Base-by-base conservation (phyloP, 2,888 invertebrate species). In the Oscheius onirici region DNA sequence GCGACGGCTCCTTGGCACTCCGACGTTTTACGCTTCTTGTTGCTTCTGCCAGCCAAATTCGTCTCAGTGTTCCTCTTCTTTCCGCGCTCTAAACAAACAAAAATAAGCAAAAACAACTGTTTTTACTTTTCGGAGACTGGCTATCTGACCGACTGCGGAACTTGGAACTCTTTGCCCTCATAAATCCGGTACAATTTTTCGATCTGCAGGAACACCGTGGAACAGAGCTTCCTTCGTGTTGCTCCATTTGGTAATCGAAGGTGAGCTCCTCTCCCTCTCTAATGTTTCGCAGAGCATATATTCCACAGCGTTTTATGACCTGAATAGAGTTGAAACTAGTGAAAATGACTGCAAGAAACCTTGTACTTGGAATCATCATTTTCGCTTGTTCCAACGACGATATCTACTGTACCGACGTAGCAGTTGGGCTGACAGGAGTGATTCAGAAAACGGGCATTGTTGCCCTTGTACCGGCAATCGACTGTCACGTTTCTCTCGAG, bases 371-470 rank as follows among this genome's bases (percentile, higher is more conserved):
- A 8, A 11, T 8, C 26, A 24, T 60, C 58, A 15, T 28, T 20
- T 6, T 3, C 11, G 11, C 13, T 57, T 5, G 8, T 28, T 3
- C 40, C 24, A 28, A 10, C 22, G 11, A 66, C 63, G 13, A 63
- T 26, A 13, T 20, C 24, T 8, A 55, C 28, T 28, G 20, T 26
- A 11, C 44, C 34, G 13, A 57, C 66, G 3, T 13, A 17, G 40
- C 72, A 72, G 22, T 72, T 72, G 17, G 72, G 72, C 11, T 58
- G 51, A 51, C 72, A 72, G 13, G 61, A 63, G 41, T 73, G 69
- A 40, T 73, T 73, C 10, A 73, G 22, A 40, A 69, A 73, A 67
- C 72, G 17, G 8, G 60, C 68, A 17, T 68, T 58, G 20, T 72
- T 72, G 58, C 72, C 72, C 24, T 72, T 68, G 17, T 52, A 24